Conservation (phyloP, 2,113 vertebrate species). For the Diglossa brunneiventris region DNA sequence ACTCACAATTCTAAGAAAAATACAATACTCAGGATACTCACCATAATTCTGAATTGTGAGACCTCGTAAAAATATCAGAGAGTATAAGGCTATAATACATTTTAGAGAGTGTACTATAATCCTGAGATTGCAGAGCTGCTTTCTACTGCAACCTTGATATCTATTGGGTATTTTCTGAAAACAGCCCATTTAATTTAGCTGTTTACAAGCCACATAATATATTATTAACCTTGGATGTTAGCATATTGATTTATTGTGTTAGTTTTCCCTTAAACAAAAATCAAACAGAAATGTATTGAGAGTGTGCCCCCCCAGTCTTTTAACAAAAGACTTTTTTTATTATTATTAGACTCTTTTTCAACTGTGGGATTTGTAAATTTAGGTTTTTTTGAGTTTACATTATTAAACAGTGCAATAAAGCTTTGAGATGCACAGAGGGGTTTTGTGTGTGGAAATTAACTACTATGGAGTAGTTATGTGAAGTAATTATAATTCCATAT, state of each 20-base stretch:
- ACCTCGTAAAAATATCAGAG: not conserved
- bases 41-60: not conserved
- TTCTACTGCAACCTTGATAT: not conserved
- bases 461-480: not conserved
- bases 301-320: accelerated
- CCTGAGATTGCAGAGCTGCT: not conserved
- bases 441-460: not conserved
- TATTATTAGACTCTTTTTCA: not conserved
- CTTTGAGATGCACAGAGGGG: not conserved
- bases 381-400: not conserved
- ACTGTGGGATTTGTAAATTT: not conserved
- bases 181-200: not conserved
- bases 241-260: not conserved
- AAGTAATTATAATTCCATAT: not conserved
- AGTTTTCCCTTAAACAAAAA: not conserved
- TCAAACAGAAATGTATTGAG: not conserved
- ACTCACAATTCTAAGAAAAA: not conserved
- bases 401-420: not conserved
- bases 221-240: not conserved
- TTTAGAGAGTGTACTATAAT: not conserved
- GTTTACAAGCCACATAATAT: not conserved
- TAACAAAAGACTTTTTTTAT: not conserved
- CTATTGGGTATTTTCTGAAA: not conserved
- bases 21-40: not conserved
- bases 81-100: not conserved